These are phyloP conservation scores for Aphidoletes aphidimyza DNA, from an alignment of 2,888 invertebrate species.

Conservation along the genomic window DNA sequence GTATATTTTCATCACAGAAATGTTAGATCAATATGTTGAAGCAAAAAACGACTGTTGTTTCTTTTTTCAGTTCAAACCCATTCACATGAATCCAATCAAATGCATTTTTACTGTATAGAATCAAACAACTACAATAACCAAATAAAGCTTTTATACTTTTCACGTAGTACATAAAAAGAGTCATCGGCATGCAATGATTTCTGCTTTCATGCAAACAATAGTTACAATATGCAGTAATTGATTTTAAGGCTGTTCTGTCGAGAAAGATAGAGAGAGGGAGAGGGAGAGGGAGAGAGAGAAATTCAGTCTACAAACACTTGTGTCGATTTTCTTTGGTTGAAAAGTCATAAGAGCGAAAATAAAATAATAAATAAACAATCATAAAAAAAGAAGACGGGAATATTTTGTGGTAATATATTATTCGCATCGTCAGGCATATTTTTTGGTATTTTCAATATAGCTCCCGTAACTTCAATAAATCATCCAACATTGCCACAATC, in stretches of 20 bases:
- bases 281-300: background rate
- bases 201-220: background rate
- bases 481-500: conserved; percentile 12
- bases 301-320: background rate
- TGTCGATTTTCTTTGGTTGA: background rate
- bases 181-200: background rate
- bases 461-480: conserved; percentile 32
- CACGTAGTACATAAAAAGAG: too few species aligned
- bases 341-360: background rate
- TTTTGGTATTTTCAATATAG: background rate
- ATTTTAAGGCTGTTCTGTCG: background rate
- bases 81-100: too few species aligned
- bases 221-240: conserved; percentile 12
- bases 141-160: too few species aligned
- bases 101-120: too few species aligned
- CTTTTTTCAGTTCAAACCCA: too few species aligned
- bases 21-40: too few species aligned
- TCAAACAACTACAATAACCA: too few species aligned
- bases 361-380: background rate
- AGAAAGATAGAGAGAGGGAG: background rate
- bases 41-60: too few species aligned
- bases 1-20: too few species aligned
- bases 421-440: conserved; percentile 34
- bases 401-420: conserved; percentile 27
- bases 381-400: background rate